Conservation (phyloP, 2,113 vertebrate genomes). For the Todiramphus saurophagus region DNA sequence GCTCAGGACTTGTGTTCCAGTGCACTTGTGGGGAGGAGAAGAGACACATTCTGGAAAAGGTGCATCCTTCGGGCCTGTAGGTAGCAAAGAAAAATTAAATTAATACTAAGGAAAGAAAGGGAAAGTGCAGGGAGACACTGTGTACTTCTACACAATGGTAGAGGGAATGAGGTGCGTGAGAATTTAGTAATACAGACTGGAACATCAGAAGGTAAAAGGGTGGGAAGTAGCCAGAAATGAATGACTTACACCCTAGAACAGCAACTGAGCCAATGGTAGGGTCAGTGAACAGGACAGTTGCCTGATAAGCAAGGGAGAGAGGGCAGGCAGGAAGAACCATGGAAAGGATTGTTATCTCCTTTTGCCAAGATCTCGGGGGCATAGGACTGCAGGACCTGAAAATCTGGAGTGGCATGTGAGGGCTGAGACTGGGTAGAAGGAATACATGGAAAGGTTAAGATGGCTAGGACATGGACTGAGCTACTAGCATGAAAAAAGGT, state of each 20-base stretch:
- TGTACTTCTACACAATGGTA: neutral
- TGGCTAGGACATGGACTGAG: neutral
- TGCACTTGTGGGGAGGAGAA: neutral
- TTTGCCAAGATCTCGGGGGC: neutral
- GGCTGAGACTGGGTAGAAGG: neutral
- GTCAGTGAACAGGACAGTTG: neutral
- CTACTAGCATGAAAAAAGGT: neutral
- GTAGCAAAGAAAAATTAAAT: neutral
- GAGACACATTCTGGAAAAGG: neutral
- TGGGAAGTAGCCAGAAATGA: neutral
- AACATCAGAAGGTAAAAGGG: neutral
- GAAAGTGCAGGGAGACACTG: neutral
- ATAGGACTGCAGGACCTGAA: rapidly evolving
- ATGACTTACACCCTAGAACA: neutral
- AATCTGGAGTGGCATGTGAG: neutral
- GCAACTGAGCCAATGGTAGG: neutral
- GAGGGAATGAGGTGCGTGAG: neutral
- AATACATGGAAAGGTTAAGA: neutral
- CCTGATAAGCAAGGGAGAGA: neutral
- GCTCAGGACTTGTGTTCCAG: neutral
- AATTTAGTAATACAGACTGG: neutral
- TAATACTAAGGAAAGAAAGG: neutral
- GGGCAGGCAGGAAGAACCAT: neutral
- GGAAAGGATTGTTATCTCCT: neutral
- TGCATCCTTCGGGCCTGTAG: neutral